Conservation (phyloP, 2,797 vertebrate genomes). For the Urophycis tenuis region DNA sequence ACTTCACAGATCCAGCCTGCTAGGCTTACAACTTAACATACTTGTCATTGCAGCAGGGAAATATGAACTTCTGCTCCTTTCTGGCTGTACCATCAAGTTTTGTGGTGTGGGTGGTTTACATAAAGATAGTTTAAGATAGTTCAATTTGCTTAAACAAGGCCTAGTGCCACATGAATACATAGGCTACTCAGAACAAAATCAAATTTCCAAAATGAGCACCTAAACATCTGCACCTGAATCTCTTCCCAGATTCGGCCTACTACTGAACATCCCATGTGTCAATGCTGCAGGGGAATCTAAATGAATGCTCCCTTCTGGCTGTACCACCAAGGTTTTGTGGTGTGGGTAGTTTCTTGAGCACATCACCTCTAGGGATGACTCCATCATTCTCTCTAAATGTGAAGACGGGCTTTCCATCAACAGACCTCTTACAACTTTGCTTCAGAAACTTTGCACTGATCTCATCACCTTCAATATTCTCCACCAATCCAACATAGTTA, state of each 20-base stretch:
- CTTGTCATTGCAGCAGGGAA: slow-evolving; percentile 9
- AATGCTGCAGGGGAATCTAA: no score
- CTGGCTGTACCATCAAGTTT: not conserved
- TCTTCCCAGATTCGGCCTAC: no score
- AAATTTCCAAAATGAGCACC: no score
- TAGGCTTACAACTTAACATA: slow-evolving; percentile 4
- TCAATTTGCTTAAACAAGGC: not conserved
- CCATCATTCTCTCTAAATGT: slow-evolving; percentile 13
- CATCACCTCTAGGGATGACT: slow-evolving; percentile 6
- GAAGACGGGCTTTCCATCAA: slow-evolving; percentile 17
- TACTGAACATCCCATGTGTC: no score
- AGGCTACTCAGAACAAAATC: no score
- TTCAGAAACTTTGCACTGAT: slow-evolving; percentile 18
- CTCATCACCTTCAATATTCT: slow-evolving; percentile 14
- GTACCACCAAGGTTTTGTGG: not conserved
- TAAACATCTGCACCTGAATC: no score
- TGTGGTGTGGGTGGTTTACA: no score
- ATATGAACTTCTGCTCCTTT: slow-evolving; percentile 6
- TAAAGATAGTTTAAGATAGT: no score
- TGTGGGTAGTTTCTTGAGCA: not conserved
- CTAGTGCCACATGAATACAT: not conserved
- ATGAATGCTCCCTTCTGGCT: not conserved
- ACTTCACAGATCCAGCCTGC: not conserved
- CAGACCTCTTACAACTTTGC: slow-evolving; percentile 11
- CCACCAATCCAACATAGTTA: slow-evolving; percentile 21